Evolutionary conservation across 2,797 vertebrate species (phyloP).

Genomic region (Adrianichthys oophorus): DNA sequence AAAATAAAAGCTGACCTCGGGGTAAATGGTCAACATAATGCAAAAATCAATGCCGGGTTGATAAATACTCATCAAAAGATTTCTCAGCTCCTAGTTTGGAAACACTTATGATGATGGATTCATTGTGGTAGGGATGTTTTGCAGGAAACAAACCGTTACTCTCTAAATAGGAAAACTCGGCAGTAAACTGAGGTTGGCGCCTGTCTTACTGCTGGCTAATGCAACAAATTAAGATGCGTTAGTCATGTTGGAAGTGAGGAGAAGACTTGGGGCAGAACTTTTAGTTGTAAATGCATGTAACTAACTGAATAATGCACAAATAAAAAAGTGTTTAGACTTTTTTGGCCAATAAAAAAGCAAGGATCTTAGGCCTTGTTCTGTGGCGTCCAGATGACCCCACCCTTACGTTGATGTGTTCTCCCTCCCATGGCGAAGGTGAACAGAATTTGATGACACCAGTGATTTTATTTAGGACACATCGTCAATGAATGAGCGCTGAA

Average conservation of each 20-base stretch:
- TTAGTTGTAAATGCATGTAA: too few species aligned
- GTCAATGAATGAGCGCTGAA: too few species aligned
- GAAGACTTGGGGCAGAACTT: too few species aligned
- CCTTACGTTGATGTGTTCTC: too few species aligned
- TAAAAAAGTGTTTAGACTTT: too few species aligned
- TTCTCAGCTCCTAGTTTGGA: neutral
- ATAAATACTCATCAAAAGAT: constrained; percentile 4
- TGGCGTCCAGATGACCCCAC: too few species aligned
- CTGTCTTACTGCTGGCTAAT: neutral
- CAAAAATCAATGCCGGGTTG: constrained; percentile 24
- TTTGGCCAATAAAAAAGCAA: too few species aligned
- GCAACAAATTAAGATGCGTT: neutral
- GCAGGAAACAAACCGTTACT: neutral
- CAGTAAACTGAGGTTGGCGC: neutral
- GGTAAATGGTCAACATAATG: constrained; percentile 33
- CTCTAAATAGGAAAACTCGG: neutral
- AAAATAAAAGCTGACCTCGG: constrained; percentile 39
- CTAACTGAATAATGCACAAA: too few species aligned
- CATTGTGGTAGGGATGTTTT: neutral
- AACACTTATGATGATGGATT: neutral
- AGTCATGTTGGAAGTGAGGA: neutral
- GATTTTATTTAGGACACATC: too few species aligned
- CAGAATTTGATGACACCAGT: too few species aligned
- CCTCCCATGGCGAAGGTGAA: too few species aligned
- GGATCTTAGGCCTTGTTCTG: too few species aligned